Percentiles rank a stretch among this genome's conserved stretches.
These are phyloP conservation scores for Microtus oregoni DNA, from an alignment of 2,113 vertebrate species.

Conservation along the genomic window DNA sequence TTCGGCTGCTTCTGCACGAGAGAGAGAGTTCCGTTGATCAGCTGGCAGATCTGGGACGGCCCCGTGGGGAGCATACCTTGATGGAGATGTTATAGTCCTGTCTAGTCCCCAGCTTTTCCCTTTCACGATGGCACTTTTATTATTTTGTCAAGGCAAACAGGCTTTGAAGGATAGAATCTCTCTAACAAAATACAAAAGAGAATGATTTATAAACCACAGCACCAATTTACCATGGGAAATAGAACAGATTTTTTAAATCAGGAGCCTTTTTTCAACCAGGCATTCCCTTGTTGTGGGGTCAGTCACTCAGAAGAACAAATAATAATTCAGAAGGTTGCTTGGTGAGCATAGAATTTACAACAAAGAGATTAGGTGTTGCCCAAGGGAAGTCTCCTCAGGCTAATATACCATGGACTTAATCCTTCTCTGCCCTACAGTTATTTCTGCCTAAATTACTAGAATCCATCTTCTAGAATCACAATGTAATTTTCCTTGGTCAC, in stretches of 20 bases:
- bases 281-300: constrained; percentile 65
- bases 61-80: constrained; percentile 7
- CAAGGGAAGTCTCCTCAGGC: constrained; percentile 75
- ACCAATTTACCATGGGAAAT: constrained; percentile 75
- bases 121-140: constrained; percentile 59
- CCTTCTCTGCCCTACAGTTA: constrained; percentile 72
- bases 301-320: constrained; percentile 73
- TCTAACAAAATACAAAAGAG: constrained; percentile 68
- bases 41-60: constrained; percentile 31
- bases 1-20: not conserved
- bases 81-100: constrained; percentile 30
- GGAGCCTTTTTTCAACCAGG: constrained; percentile 68
- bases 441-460: constrained; percentile 81
- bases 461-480: constrained; percentile 77
- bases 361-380: constrained; percentile 77
- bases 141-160: constrained; percentile 63
- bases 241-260: constrained; percentile 74
- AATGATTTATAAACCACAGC: constrained; percentile 74
- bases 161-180: constrained; percentile 58
- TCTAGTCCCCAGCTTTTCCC: constrained; percentile 45
- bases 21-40: not conserved
- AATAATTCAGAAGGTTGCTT: constrained; percentile 77
- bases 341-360: constrained; percentile 74
- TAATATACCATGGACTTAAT: constrained; percentile 79
- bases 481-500: constrained; percentile 71